Base-by-base conservation (phyloP, 2,888 invertebrate genomes). In the Hirtodrosophila duncani region DNA sequence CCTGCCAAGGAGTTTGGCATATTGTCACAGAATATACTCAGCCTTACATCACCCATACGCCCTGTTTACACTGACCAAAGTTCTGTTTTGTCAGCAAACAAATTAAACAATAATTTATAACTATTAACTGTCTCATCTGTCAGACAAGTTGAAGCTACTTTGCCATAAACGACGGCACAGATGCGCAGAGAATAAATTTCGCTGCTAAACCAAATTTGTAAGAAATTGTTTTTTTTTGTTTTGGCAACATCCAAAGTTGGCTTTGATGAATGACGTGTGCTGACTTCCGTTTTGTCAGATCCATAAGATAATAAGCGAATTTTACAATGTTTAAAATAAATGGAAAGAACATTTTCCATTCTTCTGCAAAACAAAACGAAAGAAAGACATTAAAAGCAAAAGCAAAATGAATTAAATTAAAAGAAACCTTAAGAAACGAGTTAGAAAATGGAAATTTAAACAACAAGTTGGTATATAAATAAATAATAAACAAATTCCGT, bases 171-270 rank as follows among this genome's bases (percentile, higher is more conserved):
- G 60, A 29, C 21, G 31, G 36, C 43, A 33, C n/a, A 58, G 62
- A 55, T 55, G 42, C 24, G 45, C 45, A 36, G 43, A 50, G 50
- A 67, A 60, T 63, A 50, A 66, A 70, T 69, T 75, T 69, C 49
- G 71, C 68, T 70, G 71, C 55, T 56, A 52, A 43, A 43, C 71
- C 75, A 67, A 75, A 75, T 69, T 49, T 39, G 71, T 70, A 70
- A 50, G 48, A 57, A 69, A 72, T 31, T 36, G 33, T 45, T 31
- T 17, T 44, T 21, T 38, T 57, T 57, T 48, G 50, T 66, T 68
- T 70, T 38, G 49, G 67, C 51, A 52, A 44, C 29, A 18, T 27
- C 68, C 58, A 74, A 49, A 70, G 49, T 42, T 11, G 37, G 44
- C 20, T 62, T 62, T 49, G 46, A 60, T 46, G 48, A 45, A 48